Base-by-base conservation (phyloP, 1,140 invertebrate genomes). In the Melitaea cinxia region DNA sequence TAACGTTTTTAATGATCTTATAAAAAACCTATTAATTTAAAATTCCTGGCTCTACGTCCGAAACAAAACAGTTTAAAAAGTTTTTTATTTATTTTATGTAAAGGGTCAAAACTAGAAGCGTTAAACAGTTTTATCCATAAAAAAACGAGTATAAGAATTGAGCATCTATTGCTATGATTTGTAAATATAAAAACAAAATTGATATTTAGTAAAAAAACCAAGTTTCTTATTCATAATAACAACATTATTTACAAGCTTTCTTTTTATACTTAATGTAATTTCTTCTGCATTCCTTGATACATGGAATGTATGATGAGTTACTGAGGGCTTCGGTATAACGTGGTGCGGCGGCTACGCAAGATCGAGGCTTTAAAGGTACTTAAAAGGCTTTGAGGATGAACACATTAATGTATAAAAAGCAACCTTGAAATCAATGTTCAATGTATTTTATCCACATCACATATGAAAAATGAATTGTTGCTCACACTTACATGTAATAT, bases 61-160 rank as follows among this genome's bases (percentile, higher is more conserved):
- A 33, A 65, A 56, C 58, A 69, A 72, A 78, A 67, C 54, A 70
- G 42, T 54, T 65, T 63, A 61, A 70, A 57, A 80, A 76, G 71
- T 35, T 70, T 78, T 79, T 72, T 74, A 65, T 54, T 61, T 54
- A 26, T 28, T 39, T 23, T 5, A 24, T 30, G 7, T 42, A 23
- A 72, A 74, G 73, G 74, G 71, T 66, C 71, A 70, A 72, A 77
- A 63, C 64, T 71, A 66, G 70, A 72, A 78, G 77, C 75, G 73
- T 78, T 60, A 75, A 78, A 65, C 63, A n/a, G n/a, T n/a, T n/a
- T n/a, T n/a, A n/a, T 57, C 42, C 55, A 45, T 28, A 59, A 64
- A 56, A 58, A 28, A 50, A 64, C 59, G 69, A 21, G 49, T 45
- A 58, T 0, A 23, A 45, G 17, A 17, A 42, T 17, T 10, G 4